Percentiles rank a stretch among this genome's conserved stretches.
phyloP scores from a whole-genome alignment of 2,797 vertebrate species.

The Okamejei kenojei region DNA sequence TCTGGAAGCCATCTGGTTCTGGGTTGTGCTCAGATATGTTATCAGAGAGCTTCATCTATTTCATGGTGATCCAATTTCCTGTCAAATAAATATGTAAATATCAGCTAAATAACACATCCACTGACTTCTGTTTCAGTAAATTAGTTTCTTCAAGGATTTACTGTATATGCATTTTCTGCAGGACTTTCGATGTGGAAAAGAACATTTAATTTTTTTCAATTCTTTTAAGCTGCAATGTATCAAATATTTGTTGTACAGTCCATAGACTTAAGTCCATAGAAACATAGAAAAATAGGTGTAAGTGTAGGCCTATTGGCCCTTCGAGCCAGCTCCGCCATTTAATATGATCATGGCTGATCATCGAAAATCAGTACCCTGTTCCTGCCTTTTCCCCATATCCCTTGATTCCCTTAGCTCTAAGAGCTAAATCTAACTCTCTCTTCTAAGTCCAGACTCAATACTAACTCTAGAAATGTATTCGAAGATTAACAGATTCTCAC shows the following conservation, averaged over 20 bases:
- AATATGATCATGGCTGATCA: no score
- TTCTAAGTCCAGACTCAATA: neutral
- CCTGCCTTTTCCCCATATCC: no score
- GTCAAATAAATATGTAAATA: neutral
- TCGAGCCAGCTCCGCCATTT: no score
- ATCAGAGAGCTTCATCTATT: constrained; percentile 6
- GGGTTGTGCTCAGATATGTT: neutral
- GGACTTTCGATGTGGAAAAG: neutral
- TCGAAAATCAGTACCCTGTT: no score
- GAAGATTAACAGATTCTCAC: neutral
- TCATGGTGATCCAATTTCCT: neutral
- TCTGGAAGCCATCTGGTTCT: constrained; percentile 4
- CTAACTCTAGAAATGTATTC: neutral
- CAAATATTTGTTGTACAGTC: neutral
- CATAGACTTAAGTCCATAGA: neutral
- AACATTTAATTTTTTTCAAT: neutral
- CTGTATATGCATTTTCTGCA: neutral
- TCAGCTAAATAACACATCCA: neutral
- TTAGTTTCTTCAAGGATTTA: no score
- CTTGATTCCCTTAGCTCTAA: no score
- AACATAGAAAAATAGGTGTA: no score
- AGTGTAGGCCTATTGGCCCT: no score
- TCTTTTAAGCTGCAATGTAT: neutral
- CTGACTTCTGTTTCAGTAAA: neutral
- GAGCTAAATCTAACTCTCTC: no score